phyloP scores from a whole-genome alignment of 2,888 invertebrate species.

The Dynastes maya region DNA sequence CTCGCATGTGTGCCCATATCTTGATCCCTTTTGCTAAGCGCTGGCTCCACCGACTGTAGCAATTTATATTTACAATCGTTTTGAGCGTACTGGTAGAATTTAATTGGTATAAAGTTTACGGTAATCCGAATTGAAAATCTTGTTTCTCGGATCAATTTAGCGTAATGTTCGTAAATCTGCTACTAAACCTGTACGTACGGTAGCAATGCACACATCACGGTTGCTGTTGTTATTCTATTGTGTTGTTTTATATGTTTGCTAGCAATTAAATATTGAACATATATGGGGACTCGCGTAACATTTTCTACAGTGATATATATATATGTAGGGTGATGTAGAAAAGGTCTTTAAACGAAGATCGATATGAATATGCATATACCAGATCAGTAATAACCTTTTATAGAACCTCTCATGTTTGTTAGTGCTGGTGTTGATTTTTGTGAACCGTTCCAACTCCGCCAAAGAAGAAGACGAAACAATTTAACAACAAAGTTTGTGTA shows the following conservation, averaged over 20 bases:
- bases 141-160: slow-evolving; percentile 48
- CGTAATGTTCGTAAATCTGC: slow-evolving; percentile 46
- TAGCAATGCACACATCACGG: slow-evolving; percentile 26
- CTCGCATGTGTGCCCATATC: slow-evolving; percentile 33
- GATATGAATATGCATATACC: too few relatives aligned
- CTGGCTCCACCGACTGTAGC: slow-evolving; percentile 30
- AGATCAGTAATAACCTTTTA: too few relatives aligned
- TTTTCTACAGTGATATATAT: too few relatives aligned
- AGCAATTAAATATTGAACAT: too few relatives aligned
- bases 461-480: too few relatives aligned
- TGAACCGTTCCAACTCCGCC: too few relatives aligned
- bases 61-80: slow-evolving; percentile 37
- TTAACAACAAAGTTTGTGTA: too few relatives aligned
- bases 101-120: slow-evolving; percentile 47
- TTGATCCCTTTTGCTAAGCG: slow-evolving; percentile 27
- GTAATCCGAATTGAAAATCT: slow-evolving; percentile 50
- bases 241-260: not conserved
- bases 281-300: too few relatives aligned
- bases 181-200: slow-evolving; percentile 17
- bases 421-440: too few relatives aligned
- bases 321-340: not conserved
- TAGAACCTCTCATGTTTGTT: too few relatives aligned
- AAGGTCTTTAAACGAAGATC: too few relatives aligned
- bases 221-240: slow-evolving; percentile 10
- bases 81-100: slow-evolving; percentile 38